Conservation (phyloP, 2,888 invertebrate genomes). For the Chironomus tentans region DNA sequence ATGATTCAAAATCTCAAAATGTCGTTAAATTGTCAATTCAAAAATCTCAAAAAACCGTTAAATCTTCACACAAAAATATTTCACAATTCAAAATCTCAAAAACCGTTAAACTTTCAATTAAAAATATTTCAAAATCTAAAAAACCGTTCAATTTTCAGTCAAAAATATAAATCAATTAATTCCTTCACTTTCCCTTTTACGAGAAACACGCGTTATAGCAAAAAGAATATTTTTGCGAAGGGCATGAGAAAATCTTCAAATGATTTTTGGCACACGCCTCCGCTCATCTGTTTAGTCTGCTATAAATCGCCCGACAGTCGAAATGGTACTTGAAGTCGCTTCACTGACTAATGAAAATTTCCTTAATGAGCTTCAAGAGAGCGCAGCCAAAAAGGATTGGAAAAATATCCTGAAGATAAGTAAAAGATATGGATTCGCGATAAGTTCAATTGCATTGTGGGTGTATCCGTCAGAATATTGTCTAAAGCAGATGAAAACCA, state of each 20-base stretch:
- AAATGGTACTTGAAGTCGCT: background rate
- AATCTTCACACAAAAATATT: no score
- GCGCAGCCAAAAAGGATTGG: conserved; percentile 39
- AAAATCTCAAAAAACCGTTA: no score
- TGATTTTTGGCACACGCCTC: background rate
- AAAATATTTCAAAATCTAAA: no score
- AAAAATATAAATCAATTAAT: no score
- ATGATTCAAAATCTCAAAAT: no score
- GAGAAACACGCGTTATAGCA: background rate
- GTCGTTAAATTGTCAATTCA: no score
- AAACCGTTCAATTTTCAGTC: no score
- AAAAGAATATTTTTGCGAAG: background rate
- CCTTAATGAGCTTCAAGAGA: background rate
- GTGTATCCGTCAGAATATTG: conserved; percentile 60
- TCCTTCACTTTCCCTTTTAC: no score
- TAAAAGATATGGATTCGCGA: conserved; percentile 33
- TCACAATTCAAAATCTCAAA: no score
- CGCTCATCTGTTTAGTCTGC: conserved; percentile 15
- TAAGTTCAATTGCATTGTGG: conserved; percentile 55
- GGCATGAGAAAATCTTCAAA: background rate
- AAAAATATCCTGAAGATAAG: conserved; percentile 39
- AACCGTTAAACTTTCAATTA: no score
- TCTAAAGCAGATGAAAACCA: conserved; percentile 48
- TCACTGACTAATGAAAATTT: conserved; percentile 6
- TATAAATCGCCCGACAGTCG: background rate